Evolutionary conservation across 2,888 invertebrate species (phyloP), one percentile per base, ranked within the genome.

Genomic region (Oscheius onirici): DNA sequence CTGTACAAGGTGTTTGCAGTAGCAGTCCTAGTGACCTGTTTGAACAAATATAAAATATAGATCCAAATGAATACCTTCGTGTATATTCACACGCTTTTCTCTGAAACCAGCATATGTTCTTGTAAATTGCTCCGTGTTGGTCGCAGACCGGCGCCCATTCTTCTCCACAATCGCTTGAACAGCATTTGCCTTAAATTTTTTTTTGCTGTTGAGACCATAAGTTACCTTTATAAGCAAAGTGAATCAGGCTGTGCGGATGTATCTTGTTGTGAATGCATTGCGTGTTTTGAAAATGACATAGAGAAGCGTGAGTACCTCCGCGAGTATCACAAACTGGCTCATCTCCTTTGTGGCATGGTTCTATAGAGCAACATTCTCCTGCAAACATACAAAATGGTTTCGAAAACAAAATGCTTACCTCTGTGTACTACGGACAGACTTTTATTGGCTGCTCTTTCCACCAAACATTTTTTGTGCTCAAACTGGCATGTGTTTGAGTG

Each of bases 211-310:
- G 13, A 61, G 3, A 34, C 17, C 17, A 6, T 17, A 20, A 44
- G 34, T 34, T 41, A 80, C 81, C 82, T 70, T 71, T 69, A 66
- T 82, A 82, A 60, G 72, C 77, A 17, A 82, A 71, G 20, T 79
- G 75, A 17, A 76, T 51, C 13, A 46, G 65, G n/a, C 73, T 74
- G 26, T 70, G 70, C 3, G 74, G 57, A 63, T 80, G 83, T 8
- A 82, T 77, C 52, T 83, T 83, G 60, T 84, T 83, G 69, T 78
- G 76, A n/a, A 82, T 79, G 54, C 84, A 84, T 49, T 83, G 83
- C 0, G 82, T 80, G 69, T 84, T 84, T 57, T 82, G 74, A 46
- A 84, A 84, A 57, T 84, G 83, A 57, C 84, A 84, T 6, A 82
- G n/a, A 2, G 76, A 76, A 44, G 74, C 73, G 52, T 83, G 83